A percentile compares a stretch with the other conserved stretches of the same genome.
Conservation (phyloP, 2,888 invertebrate species). For the Rhabditophanes sp. region DNA sequence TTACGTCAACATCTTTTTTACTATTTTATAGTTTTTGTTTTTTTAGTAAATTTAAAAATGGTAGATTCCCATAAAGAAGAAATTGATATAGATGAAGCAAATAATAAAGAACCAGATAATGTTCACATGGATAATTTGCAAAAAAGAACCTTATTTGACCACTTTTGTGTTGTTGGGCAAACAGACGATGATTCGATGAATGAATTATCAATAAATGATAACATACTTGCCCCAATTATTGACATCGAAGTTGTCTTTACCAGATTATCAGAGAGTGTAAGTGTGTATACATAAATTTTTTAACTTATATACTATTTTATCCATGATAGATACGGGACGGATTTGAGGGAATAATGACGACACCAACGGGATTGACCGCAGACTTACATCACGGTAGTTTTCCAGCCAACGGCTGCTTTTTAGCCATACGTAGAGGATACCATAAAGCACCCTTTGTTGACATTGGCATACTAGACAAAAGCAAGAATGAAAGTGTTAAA, state of each 20-base stretch:
- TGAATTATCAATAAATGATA: no score
- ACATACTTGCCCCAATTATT: constrained; percentile 85
- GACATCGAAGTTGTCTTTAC: constrained; percentile 84
- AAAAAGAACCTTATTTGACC: no score
- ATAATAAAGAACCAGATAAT: no score
- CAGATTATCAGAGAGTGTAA: constrained; percentile 59
- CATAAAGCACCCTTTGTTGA: constrained; percentile 92
- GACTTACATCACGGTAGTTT: constrained; percentile 93
- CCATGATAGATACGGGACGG: constrained; percentile 61
- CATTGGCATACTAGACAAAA: constrained; percentile 89
- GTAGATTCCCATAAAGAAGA: no score
- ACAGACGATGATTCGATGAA: no score
- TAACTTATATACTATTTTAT: neutral
- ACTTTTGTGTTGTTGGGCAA: no score
- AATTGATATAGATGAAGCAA: no score
- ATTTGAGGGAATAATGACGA: constrained; percentile 59
- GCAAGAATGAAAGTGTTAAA: constrained; percentile 63
- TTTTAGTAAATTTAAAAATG: no score
- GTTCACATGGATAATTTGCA: no score
- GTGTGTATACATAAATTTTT: constrained; percentile 3
- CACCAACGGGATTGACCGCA: constrained; percentile 68
- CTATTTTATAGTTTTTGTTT: no score
- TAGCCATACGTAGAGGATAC: constrained; percentile 75
- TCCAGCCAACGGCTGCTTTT: constrained; percentile 74
- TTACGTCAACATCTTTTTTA: no score